phyloP scores from a whole-genome alignment of 2,113 vertebrate genomes.

The Genyomyrus donnyi region DNA sequence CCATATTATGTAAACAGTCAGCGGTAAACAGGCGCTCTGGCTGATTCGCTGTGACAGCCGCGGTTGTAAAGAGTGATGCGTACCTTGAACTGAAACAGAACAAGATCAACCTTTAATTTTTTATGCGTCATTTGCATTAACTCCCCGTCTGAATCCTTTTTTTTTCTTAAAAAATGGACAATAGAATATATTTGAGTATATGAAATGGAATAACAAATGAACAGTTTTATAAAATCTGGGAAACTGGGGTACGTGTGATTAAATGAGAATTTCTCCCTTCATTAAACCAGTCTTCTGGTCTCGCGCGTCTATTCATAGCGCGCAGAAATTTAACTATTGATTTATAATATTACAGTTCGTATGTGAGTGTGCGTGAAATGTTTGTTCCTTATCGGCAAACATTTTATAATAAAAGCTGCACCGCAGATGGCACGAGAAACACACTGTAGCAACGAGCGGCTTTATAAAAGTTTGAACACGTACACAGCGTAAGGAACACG shows the following conservation, averaged over 20 bases:
- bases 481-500: not conserved
- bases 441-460: not conserved
- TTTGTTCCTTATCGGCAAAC: not conserved
- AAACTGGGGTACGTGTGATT: slow-evolving; percentile 28
- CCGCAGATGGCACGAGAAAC: not conserved
- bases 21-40: slow-evolving; percentile 56
- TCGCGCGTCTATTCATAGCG: not conserved
- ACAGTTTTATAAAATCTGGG: slow-evolving; percentile 22
- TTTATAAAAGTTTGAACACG: not conserved
- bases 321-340: not conserved
- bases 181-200: slow-evolving; percentile 40
- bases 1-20: slow-evolving; percentile 71
- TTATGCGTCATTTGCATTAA: slow-evolving; percentile 55
- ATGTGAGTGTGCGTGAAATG: not conserved
- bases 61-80: slow-evolving; percentile 62
- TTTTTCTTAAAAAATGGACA: slow-evolving; percentile 46
- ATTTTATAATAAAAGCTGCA: not conserved
- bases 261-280: slow-evolving; percentile 24
- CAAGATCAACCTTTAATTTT: slow-evolving; percentile 63
- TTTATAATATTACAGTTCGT: not conserved
- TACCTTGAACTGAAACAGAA: slow-evolving; percentile 68
- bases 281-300: slow-evolving; percentile 11
- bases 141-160: slow-evolving; percentile 34
- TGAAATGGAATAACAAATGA: slow-evolving; percentile 35
- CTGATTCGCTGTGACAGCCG: slow-evolving; percentile 68